phyloP scores from a whole-genome alignment of 2,113 vertebrate genomes.

The Catharus bicknelli region DNA sequence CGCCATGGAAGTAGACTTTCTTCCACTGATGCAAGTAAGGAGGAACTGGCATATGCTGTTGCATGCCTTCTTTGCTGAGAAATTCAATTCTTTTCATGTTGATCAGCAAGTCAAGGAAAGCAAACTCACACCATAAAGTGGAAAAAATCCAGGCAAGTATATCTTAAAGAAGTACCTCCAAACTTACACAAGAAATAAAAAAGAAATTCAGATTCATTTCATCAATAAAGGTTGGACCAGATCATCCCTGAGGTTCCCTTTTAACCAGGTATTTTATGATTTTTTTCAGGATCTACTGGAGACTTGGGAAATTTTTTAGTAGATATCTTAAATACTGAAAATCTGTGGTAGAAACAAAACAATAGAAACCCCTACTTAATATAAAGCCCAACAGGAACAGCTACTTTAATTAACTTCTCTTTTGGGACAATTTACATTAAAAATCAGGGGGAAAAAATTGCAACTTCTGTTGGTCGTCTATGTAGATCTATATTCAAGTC shows the following conservation, averaged over 20 bases:
- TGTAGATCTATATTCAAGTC: neutral
- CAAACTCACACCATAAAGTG: neutral
- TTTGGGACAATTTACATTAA: neutral
- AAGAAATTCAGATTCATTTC: neutral
- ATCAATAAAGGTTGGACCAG: neutral
- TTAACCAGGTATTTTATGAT: neutral
- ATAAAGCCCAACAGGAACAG: neutral
- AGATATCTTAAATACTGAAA: neutral
- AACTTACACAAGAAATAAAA: neutral
- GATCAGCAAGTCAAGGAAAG: neutral
- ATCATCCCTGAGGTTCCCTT: neutral
- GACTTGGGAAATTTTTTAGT: neutral
- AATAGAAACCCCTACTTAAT: neutral
- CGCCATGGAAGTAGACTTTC: fast-evolving
- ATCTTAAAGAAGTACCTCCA: neutral
- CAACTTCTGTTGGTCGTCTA: neutral
- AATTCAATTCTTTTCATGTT: fast-evolving
- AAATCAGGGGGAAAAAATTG: fast-evolving
- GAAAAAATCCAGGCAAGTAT: neutral
- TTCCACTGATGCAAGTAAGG: neutral
- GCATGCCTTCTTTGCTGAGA: fast-evolving
- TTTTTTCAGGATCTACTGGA: neutral
- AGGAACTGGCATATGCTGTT: fast-evolving
- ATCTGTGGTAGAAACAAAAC: neutral
- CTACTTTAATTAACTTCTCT: neutral